Evolutionary conservation across 2,888 invertebrate species (phyloP).

Genomic region (Lasioglossum oenotherae): DNA sequence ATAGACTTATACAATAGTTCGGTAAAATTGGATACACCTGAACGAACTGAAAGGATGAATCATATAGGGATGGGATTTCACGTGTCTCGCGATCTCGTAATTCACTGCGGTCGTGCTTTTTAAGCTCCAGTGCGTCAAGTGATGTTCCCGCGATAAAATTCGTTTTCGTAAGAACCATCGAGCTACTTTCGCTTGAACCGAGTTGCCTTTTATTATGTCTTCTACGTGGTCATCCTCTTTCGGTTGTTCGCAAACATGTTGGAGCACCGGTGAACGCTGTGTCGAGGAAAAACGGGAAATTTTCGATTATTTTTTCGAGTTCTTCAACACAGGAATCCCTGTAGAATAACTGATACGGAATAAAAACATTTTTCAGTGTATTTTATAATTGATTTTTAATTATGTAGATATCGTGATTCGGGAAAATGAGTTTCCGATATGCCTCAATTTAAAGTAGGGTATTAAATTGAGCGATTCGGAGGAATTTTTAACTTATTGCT

Average conservation of each 20-base stretch:
- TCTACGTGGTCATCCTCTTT: conserved; percentile 65
- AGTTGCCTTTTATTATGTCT: conserved; percentile 53
- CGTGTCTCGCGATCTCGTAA: conserved; percentile 81
- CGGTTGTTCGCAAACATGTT: conserved; percentile 70
- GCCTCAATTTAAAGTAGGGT: background rate
- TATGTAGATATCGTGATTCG: background rate
- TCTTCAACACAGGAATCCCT: background rate
- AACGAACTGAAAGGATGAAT: conserved; percentile 84
- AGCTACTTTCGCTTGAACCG: conserved; percentile 47
- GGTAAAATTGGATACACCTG: conserved; percentile 69
- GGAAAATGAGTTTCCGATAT: background rate
- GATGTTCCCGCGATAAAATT: conserved; percentile 73
- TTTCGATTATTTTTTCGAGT: background rate
- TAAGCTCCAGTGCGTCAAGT: conserved; percentile 72
- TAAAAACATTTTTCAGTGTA: background rate
- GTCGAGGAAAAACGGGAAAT: background rate
- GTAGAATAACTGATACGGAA: background rate
- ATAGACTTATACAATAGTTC: background rate
- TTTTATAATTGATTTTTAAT: background rate
- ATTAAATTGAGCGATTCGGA: background rate
- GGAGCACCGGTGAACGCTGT: conserved; percentile 56
- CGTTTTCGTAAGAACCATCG: conserved; percentile 70
- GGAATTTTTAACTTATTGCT: background rate
- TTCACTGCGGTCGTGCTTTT: conserved; percentile 81
- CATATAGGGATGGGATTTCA: conserved; percentile 77